A percentile compares a stretch with the other conserved stretches of the same genome.
Evolutionary conservation across 2,888 invertebrate genomes (phyloP).

Genomic region (Spialia ferax): DNA sequence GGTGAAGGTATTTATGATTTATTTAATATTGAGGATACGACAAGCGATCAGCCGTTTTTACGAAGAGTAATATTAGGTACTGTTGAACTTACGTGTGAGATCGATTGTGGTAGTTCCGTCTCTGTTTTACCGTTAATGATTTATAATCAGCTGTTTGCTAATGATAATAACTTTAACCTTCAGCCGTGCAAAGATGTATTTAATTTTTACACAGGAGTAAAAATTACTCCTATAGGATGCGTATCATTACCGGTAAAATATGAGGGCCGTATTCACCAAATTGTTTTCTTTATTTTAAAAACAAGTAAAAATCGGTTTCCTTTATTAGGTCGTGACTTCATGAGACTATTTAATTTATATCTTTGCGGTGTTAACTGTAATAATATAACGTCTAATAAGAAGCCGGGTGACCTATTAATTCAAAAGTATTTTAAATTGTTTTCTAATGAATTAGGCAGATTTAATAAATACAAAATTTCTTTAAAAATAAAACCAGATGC

Average conservation of each 20-base stretch:
- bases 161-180: not conserved
- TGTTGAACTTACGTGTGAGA: not conserved
- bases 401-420: slow-evolving; percentile 6
- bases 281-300: slow-evolving; percentile 14
- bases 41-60: slow-evolving; percentile 3
- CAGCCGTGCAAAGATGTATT: slow-evolving; percentile 6
- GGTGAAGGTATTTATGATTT: slow-evolving; percentile 18
- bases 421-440: slow-evolving; percentile 35
- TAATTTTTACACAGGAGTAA: slow-evolving; percentile 13
- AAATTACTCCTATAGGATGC: slow-evolving; percentile 10
- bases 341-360: slow-evolving; percentile 4
- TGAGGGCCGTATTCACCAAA: not conserved
- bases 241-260: not conserved
- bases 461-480: slow-evolving; percentile 41
- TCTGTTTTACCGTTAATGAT: not conserved
- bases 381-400: not conserved
- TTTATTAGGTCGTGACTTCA: slow-evolving; percentile 3
- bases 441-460: slow-evolving; percentile 32
- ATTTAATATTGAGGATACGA: slow-evolving; percentile 8
- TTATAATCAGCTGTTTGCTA: slow-evolving; percentile 1
- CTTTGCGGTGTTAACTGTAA: not conserved
- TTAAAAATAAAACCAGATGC: slow-evolving; percentile 41
- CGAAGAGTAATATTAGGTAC: not conserved
- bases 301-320: not conserved
- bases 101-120: not conserved